phyloP scores from a whole-genome alignment of 2,888 invertebrate genomes.

The Plagodis dolabraria region DNA sequence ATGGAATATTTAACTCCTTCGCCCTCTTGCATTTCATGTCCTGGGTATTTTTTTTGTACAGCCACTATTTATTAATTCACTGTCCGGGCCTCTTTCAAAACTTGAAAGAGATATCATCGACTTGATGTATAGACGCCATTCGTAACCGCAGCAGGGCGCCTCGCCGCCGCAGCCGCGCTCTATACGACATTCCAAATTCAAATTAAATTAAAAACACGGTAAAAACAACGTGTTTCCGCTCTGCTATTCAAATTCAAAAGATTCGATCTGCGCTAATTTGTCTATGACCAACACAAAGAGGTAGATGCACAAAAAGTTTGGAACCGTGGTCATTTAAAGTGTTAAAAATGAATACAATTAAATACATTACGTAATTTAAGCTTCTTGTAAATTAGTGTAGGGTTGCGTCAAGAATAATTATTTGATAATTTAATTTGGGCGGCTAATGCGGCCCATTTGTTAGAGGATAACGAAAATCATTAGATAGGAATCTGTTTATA shows the following conservation, averaged over 20 bases:
- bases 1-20: slow-evolving; percentile 46
- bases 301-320: slow-evolving; percentile 23
- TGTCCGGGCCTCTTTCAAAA: slow-evolving; percentile 72
- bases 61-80: slow-evolving; percentile 73
- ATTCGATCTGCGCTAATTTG: slow-evolving; percentile 82
- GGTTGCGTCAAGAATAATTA: slow-evolving; percentile 47
- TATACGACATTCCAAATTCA: slow-evolving; percentile 78
- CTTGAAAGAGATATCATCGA: slow-evolving; percentile 84
- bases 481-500: background rate
- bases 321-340: background rate
- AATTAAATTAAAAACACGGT: slow-evolving; percentile 82
- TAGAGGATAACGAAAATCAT: slow-evolving; percentile 53
- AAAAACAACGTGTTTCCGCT: slow-evolving; percentile 81
- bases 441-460: slow-evolving; percentile 58
- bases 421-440: slow-evolving; percentile 64
- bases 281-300: slow-evolving; percentile 63
- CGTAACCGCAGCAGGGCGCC: slow-evolving; percentile 76
- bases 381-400: slow-evolving; percentile 47
- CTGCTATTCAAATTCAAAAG: slow-evolving; percentile 69
- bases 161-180: slow-evolving; percentile 62
- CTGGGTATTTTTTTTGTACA: slow-evolving; percentile 58
- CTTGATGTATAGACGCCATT: slow-evolving; percentile 82
- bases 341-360: slow-evolving; percentile 6
- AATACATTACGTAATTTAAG: slow-evolving; percentile 32
- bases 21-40: slow-evolving; percentile 59